phyloP scores from a whole-genome alignment of 2,113 vertebrate species.

The Esox niger region DNA sequence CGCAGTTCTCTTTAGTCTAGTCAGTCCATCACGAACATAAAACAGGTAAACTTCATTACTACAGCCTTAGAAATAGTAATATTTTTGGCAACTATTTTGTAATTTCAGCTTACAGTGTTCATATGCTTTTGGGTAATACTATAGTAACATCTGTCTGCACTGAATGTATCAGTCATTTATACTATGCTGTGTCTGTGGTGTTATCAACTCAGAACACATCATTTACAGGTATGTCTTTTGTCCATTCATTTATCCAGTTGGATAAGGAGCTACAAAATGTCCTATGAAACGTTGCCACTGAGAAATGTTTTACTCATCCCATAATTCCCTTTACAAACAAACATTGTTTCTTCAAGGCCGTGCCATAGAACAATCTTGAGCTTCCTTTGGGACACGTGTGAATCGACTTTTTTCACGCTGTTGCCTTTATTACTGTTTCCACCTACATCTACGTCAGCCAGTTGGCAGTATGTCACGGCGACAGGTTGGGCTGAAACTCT shows the following conservation, averaged over 20 bases:
- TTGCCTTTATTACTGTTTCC: background rate
- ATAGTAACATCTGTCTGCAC: background rate
- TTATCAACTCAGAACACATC: background rate
- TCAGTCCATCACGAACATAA: background rate
- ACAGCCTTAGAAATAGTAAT: background rate
- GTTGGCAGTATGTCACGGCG: background rate
- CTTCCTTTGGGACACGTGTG: background rate
- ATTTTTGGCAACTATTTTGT: background rate
- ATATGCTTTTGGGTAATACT: background rate
- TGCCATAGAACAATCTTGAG: background rate
- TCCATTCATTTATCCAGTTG: background rate
- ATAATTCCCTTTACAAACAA: background rate
- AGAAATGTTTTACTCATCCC: background rate
- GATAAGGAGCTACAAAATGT: slow-evolving; percentile 3
- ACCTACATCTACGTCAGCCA: background rate
- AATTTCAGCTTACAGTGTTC: background rate
- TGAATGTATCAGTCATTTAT: background rate
- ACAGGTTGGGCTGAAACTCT: background rate
- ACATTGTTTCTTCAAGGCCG: background rate
- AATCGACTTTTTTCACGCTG: background rate
- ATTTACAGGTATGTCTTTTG: background rate
- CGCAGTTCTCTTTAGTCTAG: too few species aligned
- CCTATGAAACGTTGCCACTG: background rate
- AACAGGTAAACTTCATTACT: background rate
- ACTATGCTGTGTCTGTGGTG: background rate